Conservation (phyloP, 2,888 invertebrate genomes). For the Nomada lathburiana region DNA sequence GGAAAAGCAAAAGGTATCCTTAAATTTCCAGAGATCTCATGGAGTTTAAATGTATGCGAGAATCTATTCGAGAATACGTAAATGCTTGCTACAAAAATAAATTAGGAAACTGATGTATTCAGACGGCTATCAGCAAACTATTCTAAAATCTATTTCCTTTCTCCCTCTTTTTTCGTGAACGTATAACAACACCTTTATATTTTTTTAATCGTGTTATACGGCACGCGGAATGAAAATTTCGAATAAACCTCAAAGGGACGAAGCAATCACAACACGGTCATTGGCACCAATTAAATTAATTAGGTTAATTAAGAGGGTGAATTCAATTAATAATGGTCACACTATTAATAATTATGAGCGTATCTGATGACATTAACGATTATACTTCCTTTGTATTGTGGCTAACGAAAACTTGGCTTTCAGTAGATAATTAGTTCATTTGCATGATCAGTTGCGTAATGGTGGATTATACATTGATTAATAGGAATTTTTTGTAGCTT, state of each 20-base stretch:
- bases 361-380: conserved; percentile 10
- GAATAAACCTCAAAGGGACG: neutral
- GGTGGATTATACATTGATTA: neutral
- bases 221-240: too few relatives aligned
- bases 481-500: neutral
- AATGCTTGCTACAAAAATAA: neutral
- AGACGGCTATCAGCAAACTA: neutral
- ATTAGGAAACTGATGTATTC: neutral
- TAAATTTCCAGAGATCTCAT: neutral
- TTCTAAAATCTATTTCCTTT: too few relatives aligned
- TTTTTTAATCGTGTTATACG: too few relatives aligned
- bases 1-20: neutral
- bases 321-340: neutral
- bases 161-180: neutral
- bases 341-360: neutral
- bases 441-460: neutral
- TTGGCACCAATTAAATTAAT: conserved; percentile 26
- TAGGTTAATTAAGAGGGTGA: conserved; percentile 17
- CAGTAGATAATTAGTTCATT: conserved; percentile 1
- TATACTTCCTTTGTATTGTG: neutral
- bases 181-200: too few relatives aligned
- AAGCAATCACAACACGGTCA: neutral
- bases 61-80: neutral
- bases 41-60: conserved; percentile 1
- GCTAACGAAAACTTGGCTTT: neutral